phyloP scores from a whole-genome alignment of 2,888 invertebrate genomes.

The Teinopalpus imperialis region DNA sequence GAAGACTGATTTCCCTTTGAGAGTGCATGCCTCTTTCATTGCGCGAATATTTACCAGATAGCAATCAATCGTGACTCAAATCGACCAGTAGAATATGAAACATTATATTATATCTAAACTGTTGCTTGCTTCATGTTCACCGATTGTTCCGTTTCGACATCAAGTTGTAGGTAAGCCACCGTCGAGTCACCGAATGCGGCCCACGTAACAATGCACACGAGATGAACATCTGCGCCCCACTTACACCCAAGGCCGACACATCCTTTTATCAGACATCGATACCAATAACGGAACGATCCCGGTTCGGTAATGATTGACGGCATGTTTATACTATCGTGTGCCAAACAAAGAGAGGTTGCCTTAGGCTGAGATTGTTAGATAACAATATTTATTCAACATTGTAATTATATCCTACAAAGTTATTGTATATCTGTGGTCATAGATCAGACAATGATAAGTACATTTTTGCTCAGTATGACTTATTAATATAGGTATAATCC shows the following conservation, averaged over 20 bases:
- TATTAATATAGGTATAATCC: too few relatives aligned
- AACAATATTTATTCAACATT: constrained; percentile 15
- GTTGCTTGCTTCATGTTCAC: too few relatives aligned
- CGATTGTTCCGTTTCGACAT: not conserved
- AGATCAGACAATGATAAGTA: too few relatives aligned
- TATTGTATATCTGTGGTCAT: too few relatives aligned
- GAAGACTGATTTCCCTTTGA: too few relatives aligned
- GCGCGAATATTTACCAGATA: too few relatives aligned
- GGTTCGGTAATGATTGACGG: constrained; percentile 46
- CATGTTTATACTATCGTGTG: constrained; percentile 41
- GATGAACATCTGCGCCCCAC: constrained; percentile 64
- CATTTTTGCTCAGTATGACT: too few relatives aligned
- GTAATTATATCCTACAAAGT: too few relatives aligned
- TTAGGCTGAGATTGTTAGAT: constrained; percentile 18
- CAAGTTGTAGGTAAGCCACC: constrained; percentile 2
- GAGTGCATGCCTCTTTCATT: too few relatives aligned
- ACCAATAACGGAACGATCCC: constrained; percentile 51
- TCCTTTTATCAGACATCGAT: constrained; percentile 54
- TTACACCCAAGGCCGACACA: constrained; percentile 57
- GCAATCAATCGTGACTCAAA: too few relatives aligned
- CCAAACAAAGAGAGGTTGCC: constrained; percentile 36
- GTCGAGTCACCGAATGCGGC: constrained; percentile 3
- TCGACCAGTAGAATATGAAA: too few relatives aligned
- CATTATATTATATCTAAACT: too few relatives aligned
- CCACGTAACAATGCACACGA: constrained; percentile 26